These are phyloP conservation scores for Orthonychiurus folsomi DNA, from an alignment of 2,888 invertebrate species.

Conservation along the genomic window DNA sequence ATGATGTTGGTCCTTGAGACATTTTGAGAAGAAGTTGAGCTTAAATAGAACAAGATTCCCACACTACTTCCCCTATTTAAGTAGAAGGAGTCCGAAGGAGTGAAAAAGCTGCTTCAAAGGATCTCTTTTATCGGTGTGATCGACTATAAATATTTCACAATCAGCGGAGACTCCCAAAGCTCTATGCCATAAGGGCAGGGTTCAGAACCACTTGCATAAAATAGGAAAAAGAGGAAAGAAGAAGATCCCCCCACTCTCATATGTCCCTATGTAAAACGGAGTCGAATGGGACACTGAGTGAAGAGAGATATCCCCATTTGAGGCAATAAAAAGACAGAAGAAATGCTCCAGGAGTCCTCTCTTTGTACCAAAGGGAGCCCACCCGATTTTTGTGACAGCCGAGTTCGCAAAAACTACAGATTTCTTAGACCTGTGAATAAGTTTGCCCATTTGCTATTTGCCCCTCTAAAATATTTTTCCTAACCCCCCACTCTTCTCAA, in stretches of 20 bases:
- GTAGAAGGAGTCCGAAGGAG: slow-evolving; percentile 1
- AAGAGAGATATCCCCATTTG: slow-evolving; percentile 37
- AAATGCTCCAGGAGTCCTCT: slow-evolving; percentile 15
- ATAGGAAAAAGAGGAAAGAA: slow-evolving; percentile 18
- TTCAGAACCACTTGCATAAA: slow-evolving; percentile 31
- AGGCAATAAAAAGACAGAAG: slow-evolving; percentile 39
- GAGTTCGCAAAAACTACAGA: slow-evolving; percentile 39
- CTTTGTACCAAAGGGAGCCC: slow-evolving; percentile 12
- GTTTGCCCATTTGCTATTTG: slow-evolving; percentile 38
- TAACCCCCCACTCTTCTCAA: slow-evolving; percentile 19
- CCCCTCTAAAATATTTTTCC: slow-evolving; percentile 27
- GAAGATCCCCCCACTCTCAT: slow-evolving; percentile 8
- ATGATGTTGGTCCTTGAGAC: slow-evolving; percentile 10
- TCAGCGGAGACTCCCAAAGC: slow-evolving; percentile 38
- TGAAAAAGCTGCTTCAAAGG: slow-evolving; percentile 28
- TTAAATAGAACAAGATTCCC: slow-evolving; percentile 10
- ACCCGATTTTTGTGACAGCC: slow-evolving; percentile 36
- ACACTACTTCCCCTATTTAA: neutral
- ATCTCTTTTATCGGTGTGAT: slow-evolving; percentile 39
- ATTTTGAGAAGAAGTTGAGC: slow-evolving; percentile 10
- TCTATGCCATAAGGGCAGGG: slow-evolving; percentile 21
- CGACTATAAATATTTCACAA: slow-evolving; percentile 41
- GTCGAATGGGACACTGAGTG: slow-evolving; percentile 18
- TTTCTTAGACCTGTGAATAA: slow-evolving; percentile 40
- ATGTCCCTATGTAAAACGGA: slow-evolving; percentile 25